Conservation (phyloP, 2,888 invertebrate species). For the Macaria liturata region DNA sequence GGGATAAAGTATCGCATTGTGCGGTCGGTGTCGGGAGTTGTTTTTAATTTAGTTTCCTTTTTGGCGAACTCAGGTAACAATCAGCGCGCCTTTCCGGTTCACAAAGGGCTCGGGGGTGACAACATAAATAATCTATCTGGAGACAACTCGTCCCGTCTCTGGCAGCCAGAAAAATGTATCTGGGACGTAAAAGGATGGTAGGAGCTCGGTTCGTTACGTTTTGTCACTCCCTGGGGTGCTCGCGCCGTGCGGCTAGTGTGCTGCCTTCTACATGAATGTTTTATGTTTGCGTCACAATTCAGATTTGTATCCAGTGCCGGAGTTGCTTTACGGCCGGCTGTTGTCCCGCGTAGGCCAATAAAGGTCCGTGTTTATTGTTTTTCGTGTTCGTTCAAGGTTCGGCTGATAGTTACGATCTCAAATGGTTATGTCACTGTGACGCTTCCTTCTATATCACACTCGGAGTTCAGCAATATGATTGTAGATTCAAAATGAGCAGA, state of each 20-base stretch:
- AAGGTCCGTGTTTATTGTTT: slow-evolving; percentile 67
- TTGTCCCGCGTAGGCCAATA: slow-evolving; percentile 57
- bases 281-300: slow-evolving; percentile 72
- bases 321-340: slow-evolving; percentile 55
- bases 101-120: slow-evolving; percentile 54
- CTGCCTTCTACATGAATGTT: slow-evolving; percentile 69
- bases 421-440: slow-evolving; percentile 25
- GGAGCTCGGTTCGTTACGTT: slow-evolving; percentile 77
- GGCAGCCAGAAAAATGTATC: slow-evolving; percentile 72
- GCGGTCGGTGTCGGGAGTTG: slow-evolving; percentile 24
- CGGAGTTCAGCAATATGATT: too few relatives aligned
- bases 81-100: slow-evolving; percentile 57
- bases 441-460: slow-evolving; percentile 19
- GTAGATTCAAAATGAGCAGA: too few relatives aligned
- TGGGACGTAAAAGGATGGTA: slow-evolving; percentile 71
- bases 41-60: slow-evolving; percentile 41
- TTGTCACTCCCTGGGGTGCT: slow-evolving; percentile 75
- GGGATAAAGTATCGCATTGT: slow-evolving; percentile 29
- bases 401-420: slow-evolving; percentile 39
- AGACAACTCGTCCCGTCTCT: slow-evolving; percentile 59
- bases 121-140: slow-evolving; percentile 74
- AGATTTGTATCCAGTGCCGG: slow-evolving; percentile 74
- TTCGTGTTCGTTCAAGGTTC: slow-evolving; percentile 54
- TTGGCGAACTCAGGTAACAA: slow-evolving; percentile 53
- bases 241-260: slow-evolving; percentile 52